Evolutionary conservation across 2,113 vertebrate species (phyloP).

Genomic region (Podocnemis expansa): DNA sequence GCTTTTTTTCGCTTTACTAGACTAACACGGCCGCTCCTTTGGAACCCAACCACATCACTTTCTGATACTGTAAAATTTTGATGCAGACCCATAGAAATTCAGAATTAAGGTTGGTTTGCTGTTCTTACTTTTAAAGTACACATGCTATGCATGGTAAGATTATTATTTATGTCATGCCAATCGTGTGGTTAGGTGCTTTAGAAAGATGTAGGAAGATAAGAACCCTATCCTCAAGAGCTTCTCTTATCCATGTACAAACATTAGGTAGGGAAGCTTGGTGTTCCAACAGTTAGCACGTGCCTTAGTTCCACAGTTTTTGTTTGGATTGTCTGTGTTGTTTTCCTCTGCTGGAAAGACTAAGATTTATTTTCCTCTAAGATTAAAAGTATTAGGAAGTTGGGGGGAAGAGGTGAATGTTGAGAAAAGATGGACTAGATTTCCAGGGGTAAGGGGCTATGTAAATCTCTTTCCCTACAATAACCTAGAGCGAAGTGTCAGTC

Average conservation of each 20-base stretch:
- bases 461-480: not conserved
- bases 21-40: too few species aligned
- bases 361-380: not conserved
- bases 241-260: conserved; percentile 35
- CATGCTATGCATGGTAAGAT: conserved; percentile 36
- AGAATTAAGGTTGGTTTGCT: conserved; percentile 38
- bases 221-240: conserved; percentile 46
- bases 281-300: conserved; percentile 27
- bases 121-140: conserved; percentile 21
- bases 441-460: conserved; percentile 20
- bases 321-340: not conserved
- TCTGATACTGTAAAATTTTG: conserved; percentile 35
- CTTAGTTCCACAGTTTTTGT: conserved; percentile 18
- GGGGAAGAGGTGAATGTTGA: not conserved
- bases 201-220: not conserved
- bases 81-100: conserved; percentile 51
- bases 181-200: not conserved
- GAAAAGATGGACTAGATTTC: conserved; percentile 47
- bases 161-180: not conserved
- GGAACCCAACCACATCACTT: not conserved
- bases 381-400: not conserved
- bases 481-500: not conserved
- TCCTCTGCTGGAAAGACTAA: not conserved
- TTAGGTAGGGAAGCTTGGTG: not conserved
- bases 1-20: too few species aligned